Percentiles rank a stretch among this genome's conserved stretches.
phyloP scores from a whole-genome alignment of 2,888 invertebrate species.

The Gymnosoma rotundatum region DNA sequence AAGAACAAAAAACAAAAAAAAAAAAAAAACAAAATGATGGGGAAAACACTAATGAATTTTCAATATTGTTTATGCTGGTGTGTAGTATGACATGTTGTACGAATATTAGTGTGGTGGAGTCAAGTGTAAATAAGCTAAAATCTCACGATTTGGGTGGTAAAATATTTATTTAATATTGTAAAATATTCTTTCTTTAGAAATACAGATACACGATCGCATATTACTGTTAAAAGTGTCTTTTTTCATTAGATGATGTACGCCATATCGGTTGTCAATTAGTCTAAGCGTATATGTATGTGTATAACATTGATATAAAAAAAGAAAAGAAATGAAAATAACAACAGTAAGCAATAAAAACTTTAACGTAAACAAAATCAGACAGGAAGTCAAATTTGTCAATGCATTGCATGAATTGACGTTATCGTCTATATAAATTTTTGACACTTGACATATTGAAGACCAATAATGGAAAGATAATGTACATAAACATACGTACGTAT shows the following conservation, averaged over 20 bases:
- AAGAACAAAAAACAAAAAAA: not conserved
- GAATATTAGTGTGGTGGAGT: slow-evolving; percentile 55
- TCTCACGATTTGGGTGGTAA: slow-evolving; percentile 69
- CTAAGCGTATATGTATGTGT: slow-evolving; percentile 12
- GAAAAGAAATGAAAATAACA: not conserved
- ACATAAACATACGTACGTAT: not conserved
- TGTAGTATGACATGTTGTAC: not conserved
- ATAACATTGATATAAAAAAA: slow-evolving; percentile 25
- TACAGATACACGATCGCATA: slow-evolving; percentile 9
- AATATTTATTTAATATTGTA: slow-evolving; percentile 3
- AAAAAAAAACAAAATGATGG: slow-evolving; percentile 29
- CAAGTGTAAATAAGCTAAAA: slow-evolving; percentile 70
- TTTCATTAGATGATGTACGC: slow-evolving; percentile 69
- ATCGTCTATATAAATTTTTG: slow-evolving; percentile 61
- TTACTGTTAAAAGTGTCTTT: slow-evolving; percentile 40
- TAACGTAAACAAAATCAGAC: slow-evolving; percentile 57
- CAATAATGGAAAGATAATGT: slow-evolving; percentile 67
- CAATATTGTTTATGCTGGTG: slow-evolving; percentile 37
- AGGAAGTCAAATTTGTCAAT: slow-evolving; percentile 69
- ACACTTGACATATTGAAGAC: slow-evolving; percentile 70
- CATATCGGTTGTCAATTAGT: slow-evolving; percentile 68
- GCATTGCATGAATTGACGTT: slow-evolving; percentile 56
- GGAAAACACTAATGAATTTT: slow-evolving; percentile 60
- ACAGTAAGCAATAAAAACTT: slow-evolving; percentile 11
- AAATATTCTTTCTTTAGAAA: not conserved